phyloP scores from a whole-genome alignment of 2,113 vertebrate genomes.

The Bombycilla garrulus region DNA sequence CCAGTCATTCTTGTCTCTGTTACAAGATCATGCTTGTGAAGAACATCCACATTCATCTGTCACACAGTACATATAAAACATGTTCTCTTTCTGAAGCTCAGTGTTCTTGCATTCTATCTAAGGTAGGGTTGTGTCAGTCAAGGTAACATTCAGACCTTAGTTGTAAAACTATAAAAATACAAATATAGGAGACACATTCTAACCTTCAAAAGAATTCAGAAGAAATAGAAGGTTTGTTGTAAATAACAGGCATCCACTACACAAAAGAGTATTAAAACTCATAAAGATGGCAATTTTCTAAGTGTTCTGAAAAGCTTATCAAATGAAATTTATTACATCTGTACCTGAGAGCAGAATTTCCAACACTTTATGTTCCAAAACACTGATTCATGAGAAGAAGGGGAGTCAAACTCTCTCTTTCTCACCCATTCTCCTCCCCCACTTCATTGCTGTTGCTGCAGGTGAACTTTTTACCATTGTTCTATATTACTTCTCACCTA shows the following conservation, averaged over 20 bases:
- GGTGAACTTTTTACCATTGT: neutral
- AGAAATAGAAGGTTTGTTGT: neutral
- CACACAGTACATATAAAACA: neutral
- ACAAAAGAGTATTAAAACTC: neutral
- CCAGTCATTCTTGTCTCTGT: neutral
- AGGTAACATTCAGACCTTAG: neutral
- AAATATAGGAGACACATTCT: neutral
- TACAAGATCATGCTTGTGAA: neutral
- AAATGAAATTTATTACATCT: neutral
- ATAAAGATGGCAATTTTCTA: neutral
- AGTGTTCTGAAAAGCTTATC: neutral
- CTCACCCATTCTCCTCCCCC: neutral
- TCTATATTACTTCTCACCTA: neutral
- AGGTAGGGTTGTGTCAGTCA: neutral
- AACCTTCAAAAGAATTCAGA: neutral
- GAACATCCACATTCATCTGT: neutral
- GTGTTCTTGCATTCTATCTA: neutral
- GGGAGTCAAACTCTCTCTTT: neutral
- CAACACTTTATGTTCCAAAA: neutral
- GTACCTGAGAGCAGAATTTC: neutral
- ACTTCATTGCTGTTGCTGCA: neutral
- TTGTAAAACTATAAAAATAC: neutral
- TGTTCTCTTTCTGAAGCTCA: neutral
- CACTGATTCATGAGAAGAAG: neutral
- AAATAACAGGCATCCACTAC: neutral